A percentile compares a stretch with the other conserved stretches of the same genome.
Evolutionary conservation across 92 coral and sea anemone species (phyloP).

Genomic region (Heliopora coerulea): DNA sequence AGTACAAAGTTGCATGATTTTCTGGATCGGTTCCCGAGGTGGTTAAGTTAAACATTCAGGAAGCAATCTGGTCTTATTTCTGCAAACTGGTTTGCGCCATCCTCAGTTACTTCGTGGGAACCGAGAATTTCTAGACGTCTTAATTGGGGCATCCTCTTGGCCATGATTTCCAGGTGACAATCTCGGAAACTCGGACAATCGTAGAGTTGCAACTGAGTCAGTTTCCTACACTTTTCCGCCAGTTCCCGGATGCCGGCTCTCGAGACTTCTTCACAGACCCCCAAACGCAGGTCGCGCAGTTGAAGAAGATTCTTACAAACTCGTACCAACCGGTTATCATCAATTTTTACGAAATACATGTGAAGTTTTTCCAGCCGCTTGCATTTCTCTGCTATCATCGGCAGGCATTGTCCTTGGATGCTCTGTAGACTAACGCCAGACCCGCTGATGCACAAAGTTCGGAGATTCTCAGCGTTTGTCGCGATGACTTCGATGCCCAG

Average conservation of each 20-base stretch:
- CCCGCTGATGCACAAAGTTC: slow-evolving; percentile 65
- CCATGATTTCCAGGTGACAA: slow-evolving; percentile 48
- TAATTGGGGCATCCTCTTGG: slow-evolving; percentile 44
- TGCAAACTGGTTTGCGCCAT: slow-evolving; percentile 23
- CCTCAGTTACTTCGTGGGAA: slow-evolving; percentile 50
- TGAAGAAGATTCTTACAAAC: slow-evolving; percentile 56
- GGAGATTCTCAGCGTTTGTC: slow-evolving; percentile 67
- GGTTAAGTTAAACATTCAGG: slow-evolving; percentile 1
- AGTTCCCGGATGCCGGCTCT: slow-evolving; percentile 55
- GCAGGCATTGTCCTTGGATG: slow-evolving; percentile 60
- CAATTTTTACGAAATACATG: slow-evolving; percentile 61
- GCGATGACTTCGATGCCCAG: slow-evolving; percentile 59
- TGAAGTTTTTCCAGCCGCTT: slow-evolving; percentile 58
- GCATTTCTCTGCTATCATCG: slow-evolving; percentile 62
- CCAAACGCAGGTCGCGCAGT: slow-evolving; percentile 63
- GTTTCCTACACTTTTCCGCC: slow-evolving; percentile 55
- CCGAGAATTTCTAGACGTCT: slow-evolving; percentile 60
- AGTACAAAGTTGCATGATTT: no score
- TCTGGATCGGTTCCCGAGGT: neutral
- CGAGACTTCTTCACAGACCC: slow-evolving; percentile 74
- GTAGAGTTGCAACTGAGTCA: slow-evolving; percentile 55
- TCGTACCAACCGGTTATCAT: slow-evolving; percentile 57
- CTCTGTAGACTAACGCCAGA: slow-evolving; percentile 65
- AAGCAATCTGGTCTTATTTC: slow-evolving; percentile 24
- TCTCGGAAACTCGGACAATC: slow-evolving; percentile 59